These are phyloP conservation scores for Siderastrea siderea DNA, from an alignment of 92 coral and sea anemone genomes.

Conservation along the genomic window DNA sequence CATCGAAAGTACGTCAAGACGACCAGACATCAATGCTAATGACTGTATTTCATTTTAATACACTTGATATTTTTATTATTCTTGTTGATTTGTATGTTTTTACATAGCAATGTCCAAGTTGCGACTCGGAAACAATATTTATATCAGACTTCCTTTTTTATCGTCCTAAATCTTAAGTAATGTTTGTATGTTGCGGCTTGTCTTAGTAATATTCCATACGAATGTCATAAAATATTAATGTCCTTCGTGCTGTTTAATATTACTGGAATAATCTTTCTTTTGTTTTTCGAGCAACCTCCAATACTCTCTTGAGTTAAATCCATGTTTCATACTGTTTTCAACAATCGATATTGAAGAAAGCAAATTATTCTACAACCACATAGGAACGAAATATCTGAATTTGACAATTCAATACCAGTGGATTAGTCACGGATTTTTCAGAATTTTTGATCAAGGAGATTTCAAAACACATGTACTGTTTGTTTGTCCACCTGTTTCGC, in stretches of 20 bases:
- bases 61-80: neutral
- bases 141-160: neutral
- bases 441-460: neutral
- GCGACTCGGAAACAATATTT: conserved; percentile 5
- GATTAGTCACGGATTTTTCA: neutral
- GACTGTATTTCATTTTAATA: neutral
- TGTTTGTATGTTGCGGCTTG: neutral
- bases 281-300: neutral
- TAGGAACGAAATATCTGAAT: neutral
- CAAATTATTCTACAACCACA: neutral
- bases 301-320: neutral
- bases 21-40: no score
- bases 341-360: neutral
- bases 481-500: neutral
- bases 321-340: conserved; percentile 12
- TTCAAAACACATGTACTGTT: neutral
- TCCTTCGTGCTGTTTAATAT: conserved; percentile 33
- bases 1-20: no score
- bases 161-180: neutral
- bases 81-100: neutral
- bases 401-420: neutral
- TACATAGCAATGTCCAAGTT: no score
- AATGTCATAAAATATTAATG: conserved; percentile 31
- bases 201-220: conserved; percentile 32
- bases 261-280: conserved; percentile 12